Evolutionary conservation across 2,797 vertebrate genomes (phyloP).

Genomic region (Anguilla obscura): DNA sequence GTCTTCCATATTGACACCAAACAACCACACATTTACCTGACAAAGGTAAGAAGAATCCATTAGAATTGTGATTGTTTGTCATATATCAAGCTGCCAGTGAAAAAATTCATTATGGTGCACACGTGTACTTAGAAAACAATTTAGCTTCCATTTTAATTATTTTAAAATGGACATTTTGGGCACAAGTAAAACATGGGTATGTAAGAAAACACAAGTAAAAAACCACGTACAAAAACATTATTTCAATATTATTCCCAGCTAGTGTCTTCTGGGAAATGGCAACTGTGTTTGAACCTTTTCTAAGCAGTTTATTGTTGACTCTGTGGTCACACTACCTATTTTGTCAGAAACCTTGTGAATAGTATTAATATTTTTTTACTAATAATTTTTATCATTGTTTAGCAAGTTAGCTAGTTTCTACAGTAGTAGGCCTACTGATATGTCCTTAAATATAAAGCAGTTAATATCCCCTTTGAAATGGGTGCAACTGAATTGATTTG

Average conservation of each 20-base stretch:
- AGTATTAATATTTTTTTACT: no score
- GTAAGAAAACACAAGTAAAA: background rate
- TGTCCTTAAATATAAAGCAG: background rate
- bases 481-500: background rate
- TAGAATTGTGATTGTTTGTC: background rate
- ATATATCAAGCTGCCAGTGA: background rate
- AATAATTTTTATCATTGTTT: no score
- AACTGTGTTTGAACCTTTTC: background rate
- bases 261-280: background rate
- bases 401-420: no score
- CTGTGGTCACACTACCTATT: no score
- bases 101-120: background rate
- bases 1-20: constrained; percentile 72
- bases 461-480: background rate
- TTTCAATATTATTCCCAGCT: background rate
- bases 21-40: constrained; percentile 76
- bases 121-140: background rate
- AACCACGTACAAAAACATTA: background rate
- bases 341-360: no score
- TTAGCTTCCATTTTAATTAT: background rate
- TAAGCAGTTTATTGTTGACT: background rate
- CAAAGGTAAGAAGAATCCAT: constrained; percentile 71
- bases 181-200: background rate
- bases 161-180: background rate
- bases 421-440: no score